Percentiles rank a stretch among this genome's conserved stretches.
These are phyloP conservation scores for Abramis brama DNA, from an alignment of 2,113 vertebrate genomes.

Conservation along the genomic window DNA sequence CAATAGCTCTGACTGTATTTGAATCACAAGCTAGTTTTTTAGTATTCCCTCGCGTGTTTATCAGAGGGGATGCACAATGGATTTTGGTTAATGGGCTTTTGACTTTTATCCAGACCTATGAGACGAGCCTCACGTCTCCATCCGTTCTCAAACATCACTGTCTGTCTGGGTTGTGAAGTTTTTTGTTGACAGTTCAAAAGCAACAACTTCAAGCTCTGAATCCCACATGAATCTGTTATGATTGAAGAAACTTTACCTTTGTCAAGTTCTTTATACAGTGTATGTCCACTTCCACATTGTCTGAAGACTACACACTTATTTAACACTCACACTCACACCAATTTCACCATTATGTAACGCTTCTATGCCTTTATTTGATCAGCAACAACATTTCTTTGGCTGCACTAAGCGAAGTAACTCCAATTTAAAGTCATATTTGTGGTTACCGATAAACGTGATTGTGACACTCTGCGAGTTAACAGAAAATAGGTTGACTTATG, in stretches of 20 bases:
- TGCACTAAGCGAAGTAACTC: no score
- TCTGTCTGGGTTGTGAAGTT: neutral
- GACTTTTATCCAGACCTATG: slow-evolving; percentile 21
- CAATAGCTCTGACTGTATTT: slow-evolving; percentile 19
- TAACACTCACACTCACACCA: no score
- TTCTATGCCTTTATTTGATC: no score
- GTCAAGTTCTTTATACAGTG: neutral
- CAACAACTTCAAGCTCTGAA: neutral
- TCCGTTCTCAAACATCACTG: neutral
- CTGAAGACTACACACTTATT: neutral
- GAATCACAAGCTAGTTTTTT: slow-evolving; percentile 4
- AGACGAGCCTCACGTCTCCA: neutral
- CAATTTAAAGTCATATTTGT: no score
- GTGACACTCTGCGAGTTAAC: no score
- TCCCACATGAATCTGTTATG: neutral
- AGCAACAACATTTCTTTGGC: no score
- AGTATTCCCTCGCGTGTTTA: neutral
- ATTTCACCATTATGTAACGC: neutral
- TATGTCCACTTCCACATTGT: neutral
- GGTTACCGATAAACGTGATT: no score
- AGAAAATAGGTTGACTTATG: no score
- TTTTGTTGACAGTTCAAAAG: neutral
- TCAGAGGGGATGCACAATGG: neutral
- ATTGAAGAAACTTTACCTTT: neutral
- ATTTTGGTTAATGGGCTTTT: slow-evolving; percentile 8